phyloP scores from a whole-genome alignment of 2,797 vertebrate species.

The Siniperca scherzeri region DNA sequence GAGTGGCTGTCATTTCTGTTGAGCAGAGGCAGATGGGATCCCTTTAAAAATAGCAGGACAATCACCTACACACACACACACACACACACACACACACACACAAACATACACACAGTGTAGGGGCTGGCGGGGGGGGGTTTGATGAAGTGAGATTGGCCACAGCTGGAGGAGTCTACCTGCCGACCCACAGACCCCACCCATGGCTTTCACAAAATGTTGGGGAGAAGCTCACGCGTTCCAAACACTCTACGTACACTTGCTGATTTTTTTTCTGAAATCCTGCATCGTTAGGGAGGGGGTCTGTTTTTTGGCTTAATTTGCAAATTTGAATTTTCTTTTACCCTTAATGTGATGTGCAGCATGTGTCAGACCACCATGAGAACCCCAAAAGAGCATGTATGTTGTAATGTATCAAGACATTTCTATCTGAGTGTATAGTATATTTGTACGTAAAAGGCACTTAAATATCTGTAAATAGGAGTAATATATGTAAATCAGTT shows the following conservation, averaged over 20 bases:
- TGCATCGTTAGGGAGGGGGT: conserved; percentile 17
- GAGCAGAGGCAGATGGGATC: conserved; percentile 9
- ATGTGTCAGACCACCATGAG: conserved; percentile 22
- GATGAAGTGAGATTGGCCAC: conserved; percentile 32
- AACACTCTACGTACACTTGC: conserved; percentile 58
- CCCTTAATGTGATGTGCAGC: conserved; percentile 22
- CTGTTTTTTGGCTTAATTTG: conserved; percentile 51
- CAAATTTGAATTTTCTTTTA: conserved; percentile 38
- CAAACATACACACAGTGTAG: background rate
- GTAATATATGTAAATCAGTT: conserved; percentile 73
- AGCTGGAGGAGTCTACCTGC: conserved; percentile 30
- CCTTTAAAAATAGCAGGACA: background rate
- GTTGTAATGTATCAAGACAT: conserved; percentile 19
- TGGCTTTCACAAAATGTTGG: conserved; percentile 44
- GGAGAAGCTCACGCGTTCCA: conserved; percentile 74
- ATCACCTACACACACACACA: background rate
- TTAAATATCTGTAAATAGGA: conserved; percentile 71
- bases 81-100: conserved; percentile 19
- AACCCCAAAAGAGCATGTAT: background rate
- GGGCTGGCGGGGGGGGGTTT: conserved; percentile 4
- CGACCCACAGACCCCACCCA: conserved; percentile 30
- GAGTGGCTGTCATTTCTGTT: conserved; percentile 30
- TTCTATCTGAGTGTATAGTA: conserved; percentile 24
- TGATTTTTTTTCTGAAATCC: conserved; percentile 55
- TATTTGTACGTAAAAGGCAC: conserved; percentile 65